Evolutionary conservation across 2,113 vertebrate genomes (phyloP), one percentile per base, ranked within the genome.

Genomic region (Circaetus gallicus): DNA sequence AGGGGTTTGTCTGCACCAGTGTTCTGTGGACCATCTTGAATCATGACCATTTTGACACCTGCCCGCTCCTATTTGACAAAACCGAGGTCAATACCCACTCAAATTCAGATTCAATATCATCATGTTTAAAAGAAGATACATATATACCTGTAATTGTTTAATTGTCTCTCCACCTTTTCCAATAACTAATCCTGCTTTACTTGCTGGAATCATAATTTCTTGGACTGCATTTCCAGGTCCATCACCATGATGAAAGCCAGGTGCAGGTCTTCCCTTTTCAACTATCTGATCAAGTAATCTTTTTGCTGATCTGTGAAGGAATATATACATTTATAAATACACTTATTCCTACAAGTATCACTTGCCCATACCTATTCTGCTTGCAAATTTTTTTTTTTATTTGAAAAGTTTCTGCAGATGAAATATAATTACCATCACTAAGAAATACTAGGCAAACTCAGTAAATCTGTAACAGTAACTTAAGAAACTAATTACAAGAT

Each of bases 31-130:
- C 99, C 99, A 72, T 99, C 99, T 93, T 99, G 99, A 97, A 99
- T 99, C 99, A 99, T 99, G 32, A 99, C 99, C 99, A 99, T 99
- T 98, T 99, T 99, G 80, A 99, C 99, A 83, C 99, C 99, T 65
- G 99, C 99, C 61, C 99, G 98, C 79, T 99, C 99, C 99, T 99
- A 50, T 87, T 94, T 67, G 36, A 96, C 29, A 95, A 72, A 66
- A 96, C 2, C 28, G 73, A 92, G 53, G 56, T 91, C n/a, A 95
- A 16, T 32, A 85, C 24, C 61, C 82, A 95, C 63, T 38, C 22
- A 76, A 93, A 95, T 70, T 24, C 15, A 40, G 11, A 71, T 34
- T 4, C 11, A 1, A 9, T n/a, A 66, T 31, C 5, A 31, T 21
- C 49, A 38, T 22, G 7, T 45, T 81, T 82, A 49, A 6, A 94